Evolutionary conservation across 2,797 vertebrate species (phyloP), one percentile per base, ranked within the genome.

Genomic region (Parauchenoglanis ngamensis): DNA sequence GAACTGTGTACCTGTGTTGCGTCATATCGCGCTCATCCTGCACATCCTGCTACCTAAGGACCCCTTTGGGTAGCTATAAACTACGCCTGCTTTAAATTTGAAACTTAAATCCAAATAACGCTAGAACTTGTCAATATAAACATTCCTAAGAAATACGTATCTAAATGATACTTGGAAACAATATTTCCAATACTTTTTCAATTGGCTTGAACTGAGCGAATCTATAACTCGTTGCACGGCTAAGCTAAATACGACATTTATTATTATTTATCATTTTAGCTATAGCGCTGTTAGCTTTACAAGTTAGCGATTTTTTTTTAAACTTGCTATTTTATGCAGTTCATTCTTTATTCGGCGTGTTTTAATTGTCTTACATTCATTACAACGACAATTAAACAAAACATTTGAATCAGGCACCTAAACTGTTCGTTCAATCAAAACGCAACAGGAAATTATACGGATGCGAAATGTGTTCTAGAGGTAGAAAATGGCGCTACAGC

Each of bases 1-100:
- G 52, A n/a, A 79, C 25, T 80, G 75, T 49, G 83, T n/a, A 31
- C 76, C 17, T 44, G 57, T 44, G 82, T 35, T 52, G n/a, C 17
- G 35, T 8, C n/a, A 31, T 10, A 31, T 17, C 2, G 85, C n/a
- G 84, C 25, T 23, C n/a, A 44, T 0, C 12, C 4, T 21, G 2
- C 44, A 31, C 59, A 65, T 77, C 59, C 52, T 76, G 73, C 40
- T 31, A 15, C 56, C 59, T 1, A 77, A 77, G 31, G 84, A 76
- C 84, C 84, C n/a, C 1, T 52, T 76, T n/a, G 23, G 59, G 59
- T 65, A 52, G 73, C 73, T 1, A 4, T 54, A 11, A 35, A 23
- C n/a, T 8, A 0, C 13, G 84, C 84, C 84, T 52, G 70, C 0
- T 21, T 52, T 2, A 61, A 85, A 85, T 63, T 4, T 13, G 2